Evolutionary conservation across 1,140 invertebrate genomes (phyloP).

Genomic region (Coelopa frigida): DNA sequence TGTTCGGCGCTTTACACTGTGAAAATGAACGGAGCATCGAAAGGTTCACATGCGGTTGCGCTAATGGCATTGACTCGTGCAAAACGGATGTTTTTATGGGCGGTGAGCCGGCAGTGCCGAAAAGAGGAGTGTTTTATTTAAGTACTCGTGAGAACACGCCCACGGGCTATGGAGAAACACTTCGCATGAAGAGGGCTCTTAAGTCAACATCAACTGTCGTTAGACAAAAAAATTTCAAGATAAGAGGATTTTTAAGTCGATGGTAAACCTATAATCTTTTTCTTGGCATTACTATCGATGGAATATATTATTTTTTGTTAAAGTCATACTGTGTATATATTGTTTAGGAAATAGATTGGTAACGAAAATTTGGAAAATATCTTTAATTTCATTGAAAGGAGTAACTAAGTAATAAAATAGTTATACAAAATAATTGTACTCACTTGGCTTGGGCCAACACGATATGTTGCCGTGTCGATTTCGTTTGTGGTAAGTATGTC

Average conservation of each 20-base stretch:
- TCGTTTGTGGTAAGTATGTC: conserved; percentile 80
- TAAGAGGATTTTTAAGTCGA: too few species aligned
- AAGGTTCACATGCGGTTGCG: neutral
- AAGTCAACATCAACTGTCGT: too few species aligned
- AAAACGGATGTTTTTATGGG: conserved; percentile 29
- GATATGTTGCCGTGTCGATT: conserved; percentile 76
- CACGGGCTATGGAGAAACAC: conserved; percentile 19
- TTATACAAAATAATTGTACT: conserved; percentile 33
- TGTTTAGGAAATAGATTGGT: too few species aligned
- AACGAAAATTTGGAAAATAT: too few species aligned
- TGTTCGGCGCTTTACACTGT: conserved; percentile 28
- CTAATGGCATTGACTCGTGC: conserved; percentile 13
- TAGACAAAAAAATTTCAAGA: too few species aligned
- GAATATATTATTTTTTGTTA: too few species aligned
- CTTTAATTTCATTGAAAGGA: too few species aligned
- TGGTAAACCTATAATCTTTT: too few species aligned
- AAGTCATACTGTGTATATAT: too few species aligned
- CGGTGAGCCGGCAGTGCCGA: conserved; percentile 33
- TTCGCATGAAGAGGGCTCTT: too few species aligned
- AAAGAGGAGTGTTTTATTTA: conserved; percentile 30
- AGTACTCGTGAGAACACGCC: conserved; percentile 24
- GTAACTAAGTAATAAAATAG: neutral
- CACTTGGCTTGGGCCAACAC: conserved; percentile 87
- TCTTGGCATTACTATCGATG: too few species aligned
- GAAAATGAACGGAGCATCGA: conserved; percentile 3